Conservation (phyloP, 2,113 vertebrate genomes). For the Equus przewalskii region DNA sequence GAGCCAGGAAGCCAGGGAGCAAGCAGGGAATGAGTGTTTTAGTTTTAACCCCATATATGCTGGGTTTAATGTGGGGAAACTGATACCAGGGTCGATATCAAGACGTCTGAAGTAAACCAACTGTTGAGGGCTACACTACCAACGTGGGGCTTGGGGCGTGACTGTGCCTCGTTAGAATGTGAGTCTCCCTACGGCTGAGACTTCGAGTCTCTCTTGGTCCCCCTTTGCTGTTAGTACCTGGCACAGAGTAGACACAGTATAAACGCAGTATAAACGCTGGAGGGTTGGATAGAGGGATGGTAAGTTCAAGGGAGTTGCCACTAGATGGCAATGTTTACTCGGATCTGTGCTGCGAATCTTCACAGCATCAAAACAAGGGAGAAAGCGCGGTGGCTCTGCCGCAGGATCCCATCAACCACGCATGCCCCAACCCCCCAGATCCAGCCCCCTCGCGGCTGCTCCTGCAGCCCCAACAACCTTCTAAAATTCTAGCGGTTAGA, state of each 20-base stretch:
- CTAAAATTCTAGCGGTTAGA: background rate
- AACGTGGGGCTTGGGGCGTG: background rate
- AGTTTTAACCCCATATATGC: too few species aligned
- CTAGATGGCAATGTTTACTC: conserved; percentile 65
- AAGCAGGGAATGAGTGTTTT: too few species aligned
- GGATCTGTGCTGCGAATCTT: background rate
- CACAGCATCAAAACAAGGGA: too few species aligned
- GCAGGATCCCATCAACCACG: fast-evolving
- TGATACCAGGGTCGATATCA: too few species aligned
- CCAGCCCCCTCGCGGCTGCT: fast-evolving
- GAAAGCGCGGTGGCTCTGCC: fast-evolving
- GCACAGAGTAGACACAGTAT: fast-evolving
- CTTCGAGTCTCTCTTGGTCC: background rate
- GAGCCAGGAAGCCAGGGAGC: too few species aligned
- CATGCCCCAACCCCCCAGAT: background rate
- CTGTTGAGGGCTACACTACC: background rate
- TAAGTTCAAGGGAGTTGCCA: background rate
- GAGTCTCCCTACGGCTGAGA: background rate
- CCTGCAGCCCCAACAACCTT: background rate
- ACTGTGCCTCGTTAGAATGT: background rate
- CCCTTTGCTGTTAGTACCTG: background rate
- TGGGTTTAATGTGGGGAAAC: too few species aligned
- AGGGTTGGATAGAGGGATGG: background rate
- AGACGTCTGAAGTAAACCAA: background rate
- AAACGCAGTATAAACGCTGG: background rate